Percentiles rank a stretch among this genome's conserved stretches.
These are phyloP conservation scores for Uromys caudimaculatus DNA, from an alignment of 2,797 vertebrate species.

Conservation along the genomic window DNA sequence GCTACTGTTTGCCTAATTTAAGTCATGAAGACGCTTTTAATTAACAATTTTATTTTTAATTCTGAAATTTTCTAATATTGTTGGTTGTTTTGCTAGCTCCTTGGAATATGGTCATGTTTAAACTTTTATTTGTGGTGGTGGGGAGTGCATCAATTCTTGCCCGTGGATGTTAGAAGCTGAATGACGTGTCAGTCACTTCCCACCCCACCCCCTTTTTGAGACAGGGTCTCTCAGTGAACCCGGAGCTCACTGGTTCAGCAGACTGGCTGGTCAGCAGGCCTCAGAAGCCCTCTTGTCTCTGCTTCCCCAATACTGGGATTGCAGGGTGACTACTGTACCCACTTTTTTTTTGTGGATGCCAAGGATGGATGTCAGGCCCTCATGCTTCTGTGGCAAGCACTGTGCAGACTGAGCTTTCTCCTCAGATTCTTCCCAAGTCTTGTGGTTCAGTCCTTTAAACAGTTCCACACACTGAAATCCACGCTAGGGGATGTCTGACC, in stretches of 20 bases:
- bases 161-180: background rate
- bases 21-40: background rate
- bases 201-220: background rate
- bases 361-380: background rate
- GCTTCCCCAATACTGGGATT: background rate
- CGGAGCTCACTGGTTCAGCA: background rate
- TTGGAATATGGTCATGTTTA: background rate
- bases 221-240: background rate
- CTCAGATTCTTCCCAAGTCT: background rate
- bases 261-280: background rate
- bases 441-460: background rate
- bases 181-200: background rate
- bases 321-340: too few relatives aligned
- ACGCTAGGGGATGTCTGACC: background rate
- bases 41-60: slow-evolving; percentile 22
- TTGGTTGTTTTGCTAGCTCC: background rate
- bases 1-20: background rate
- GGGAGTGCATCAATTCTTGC: background rate
- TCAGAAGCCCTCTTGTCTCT: background rate
- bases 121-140: background rate
- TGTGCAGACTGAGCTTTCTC: background rate
- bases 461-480: slow-evolving; percentile 11
- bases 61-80: background rate
- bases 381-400: background rate
- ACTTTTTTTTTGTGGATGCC: background rate